Conservation (phyloP, 2,888 invertebrate genomes). For the Mactromeris polynyma region DNA sequence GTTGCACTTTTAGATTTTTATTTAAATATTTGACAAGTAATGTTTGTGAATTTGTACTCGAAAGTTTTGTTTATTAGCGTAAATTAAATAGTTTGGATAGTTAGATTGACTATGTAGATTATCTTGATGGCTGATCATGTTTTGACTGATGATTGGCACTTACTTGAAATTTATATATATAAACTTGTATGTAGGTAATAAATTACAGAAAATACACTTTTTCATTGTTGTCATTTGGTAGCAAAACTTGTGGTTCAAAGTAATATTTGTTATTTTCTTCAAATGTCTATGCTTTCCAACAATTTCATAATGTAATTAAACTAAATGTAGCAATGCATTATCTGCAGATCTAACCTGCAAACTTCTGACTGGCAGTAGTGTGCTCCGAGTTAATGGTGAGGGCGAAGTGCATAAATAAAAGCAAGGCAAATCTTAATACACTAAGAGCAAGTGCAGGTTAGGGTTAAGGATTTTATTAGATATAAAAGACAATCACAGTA, state of each 20-base stretch:
- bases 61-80: neutral
- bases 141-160: neutral
- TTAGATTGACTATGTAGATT: neutral
- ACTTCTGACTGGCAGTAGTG: no score
- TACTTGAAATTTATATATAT: neutral
- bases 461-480: neutral
- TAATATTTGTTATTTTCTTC: no score
- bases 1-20: no score
- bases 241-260: no score
- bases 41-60: neutral
- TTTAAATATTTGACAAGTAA: neutral
- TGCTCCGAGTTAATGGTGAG: no score
- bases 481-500: neutral
- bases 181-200: constrained; percentile 5
- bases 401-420: no score
- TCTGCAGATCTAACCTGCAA: no score
- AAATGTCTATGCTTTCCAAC: no score
- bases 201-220: neutral
- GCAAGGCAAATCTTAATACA: neutral
- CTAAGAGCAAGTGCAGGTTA: neutral
- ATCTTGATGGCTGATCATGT: neutral
- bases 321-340: no score
- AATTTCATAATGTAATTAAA: no score
- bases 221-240: no score
- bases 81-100: neutral